phyloP scores from a whole-genome alignment of 2,888 invertebrate species.

The Caenorhabditis sp. region DNA sequence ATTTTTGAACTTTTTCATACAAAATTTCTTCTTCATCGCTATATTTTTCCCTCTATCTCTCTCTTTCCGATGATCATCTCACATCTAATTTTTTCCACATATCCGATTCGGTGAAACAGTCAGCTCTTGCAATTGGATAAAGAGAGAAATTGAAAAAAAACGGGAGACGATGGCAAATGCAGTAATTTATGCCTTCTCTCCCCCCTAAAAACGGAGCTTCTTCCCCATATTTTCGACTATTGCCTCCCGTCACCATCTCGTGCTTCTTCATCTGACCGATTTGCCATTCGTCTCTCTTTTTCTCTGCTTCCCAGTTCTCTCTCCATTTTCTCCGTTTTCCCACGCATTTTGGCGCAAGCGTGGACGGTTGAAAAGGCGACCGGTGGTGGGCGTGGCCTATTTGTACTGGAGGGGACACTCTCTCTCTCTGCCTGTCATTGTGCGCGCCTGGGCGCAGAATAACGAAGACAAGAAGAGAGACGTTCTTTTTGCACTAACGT shows the following conservation, averaged over 20 bases:
- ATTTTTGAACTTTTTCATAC: too few species aligned
- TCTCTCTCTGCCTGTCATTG: conserved; percentile 34
- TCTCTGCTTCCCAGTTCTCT: conserved; percentile 25
- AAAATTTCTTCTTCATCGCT: too few species aligned
- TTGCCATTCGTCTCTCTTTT: conserved; percentile 2
- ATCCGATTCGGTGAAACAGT: neutral
- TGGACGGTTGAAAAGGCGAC: neutral
- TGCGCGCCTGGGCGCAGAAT: conserved; percentile 59
- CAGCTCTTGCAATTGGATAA: neutral
- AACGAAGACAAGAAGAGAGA: conserved; percentile 8
- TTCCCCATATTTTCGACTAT: neutral
- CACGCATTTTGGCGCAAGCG: conserved; percentile 39
- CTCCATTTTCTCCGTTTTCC: neutral
- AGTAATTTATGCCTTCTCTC: too few species aligned
- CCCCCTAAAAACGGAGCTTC: conserved; percentile 10
- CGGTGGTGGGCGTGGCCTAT: conserved; percentile 35
- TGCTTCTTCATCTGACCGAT: conserved; percentile 31
- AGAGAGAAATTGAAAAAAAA: neutral
- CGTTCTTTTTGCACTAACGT: conserved; percentile 43
- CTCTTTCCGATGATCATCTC: too few species aligned
- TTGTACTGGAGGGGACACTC: conserved; percentile 43
- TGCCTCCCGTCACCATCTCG: neutral
- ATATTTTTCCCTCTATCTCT: too few species aligned
- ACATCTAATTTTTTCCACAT: too few species aligned
- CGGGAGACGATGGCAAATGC: too few species aligned